Evolutionary conservation across 2,888 invertebrate genomes (phyloP).

Genomic region (Prosopocoilus inquinatus): DNA sequence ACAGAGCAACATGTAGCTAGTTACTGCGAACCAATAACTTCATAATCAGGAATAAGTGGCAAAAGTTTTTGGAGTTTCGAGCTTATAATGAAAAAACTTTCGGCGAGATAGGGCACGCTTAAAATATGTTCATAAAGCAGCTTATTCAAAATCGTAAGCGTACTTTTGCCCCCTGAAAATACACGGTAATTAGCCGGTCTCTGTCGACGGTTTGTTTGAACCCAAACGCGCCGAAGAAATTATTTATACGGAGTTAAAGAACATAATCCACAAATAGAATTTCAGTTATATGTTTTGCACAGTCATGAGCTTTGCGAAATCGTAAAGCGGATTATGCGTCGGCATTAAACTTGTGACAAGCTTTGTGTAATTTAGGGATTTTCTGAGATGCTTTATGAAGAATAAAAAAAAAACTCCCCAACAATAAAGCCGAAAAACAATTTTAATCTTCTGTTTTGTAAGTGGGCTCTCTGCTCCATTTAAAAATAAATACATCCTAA

Average conservation of each 20-base stretch:
- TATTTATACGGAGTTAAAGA: conserved; percentile 35
- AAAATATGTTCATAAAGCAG: conserved; percentile 1
- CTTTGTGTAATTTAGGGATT: conserved; percentile 31
- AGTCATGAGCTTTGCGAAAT: conserved; percentile 34
- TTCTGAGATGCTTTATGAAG: neutral
- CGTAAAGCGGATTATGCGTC: conserved; percentile 34
- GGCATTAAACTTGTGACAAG: conserved; percentile 34
- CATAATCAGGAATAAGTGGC: too few species aligned
- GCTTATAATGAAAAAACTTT: neutral
- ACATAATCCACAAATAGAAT: conserved; percentile 37
- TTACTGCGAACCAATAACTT: too few species aligned
- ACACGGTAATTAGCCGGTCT: conserved; percentile 26
- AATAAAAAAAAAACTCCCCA: too few species aligned
- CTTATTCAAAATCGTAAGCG: conserved; percentile 5
- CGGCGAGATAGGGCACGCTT: too few species aligned
- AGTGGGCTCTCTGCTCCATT: too few species aligned
- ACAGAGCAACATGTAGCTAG: too few species aligned
- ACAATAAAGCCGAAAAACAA: too few species aligned
- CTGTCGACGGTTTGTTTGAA: conserved; percentile 23
- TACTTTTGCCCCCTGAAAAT: conserved; percentile 8
- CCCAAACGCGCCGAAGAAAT: conserved; percentile 32
- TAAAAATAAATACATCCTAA: too few species aligned
- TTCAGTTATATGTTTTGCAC: conserved; percentile 36
- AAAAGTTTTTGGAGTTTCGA: too few species aligned
- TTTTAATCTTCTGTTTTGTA: too few species aligned